Base-by-base conservation (phyloP, 2,797 vertebrate genomes). In the Syngnathus acus region DNA sequence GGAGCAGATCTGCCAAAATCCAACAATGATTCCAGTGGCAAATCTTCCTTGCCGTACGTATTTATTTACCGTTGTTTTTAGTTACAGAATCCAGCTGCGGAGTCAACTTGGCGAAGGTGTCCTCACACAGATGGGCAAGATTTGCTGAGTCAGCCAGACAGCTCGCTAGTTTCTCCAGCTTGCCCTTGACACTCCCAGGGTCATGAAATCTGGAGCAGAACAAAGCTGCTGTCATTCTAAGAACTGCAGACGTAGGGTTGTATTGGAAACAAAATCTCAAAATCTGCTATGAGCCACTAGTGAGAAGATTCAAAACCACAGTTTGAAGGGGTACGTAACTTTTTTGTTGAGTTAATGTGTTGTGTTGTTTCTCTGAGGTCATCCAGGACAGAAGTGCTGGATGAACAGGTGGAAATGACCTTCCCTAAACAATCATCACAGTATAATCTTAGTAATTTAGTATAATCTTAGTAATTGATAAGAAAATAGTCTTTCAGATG, bases 1-100 rank as follows among this genome's bases (percentile, higher is more conserved):
- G 76, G 70, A 32, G 79, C 9, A 94, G 89, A 84, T 88, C 95
- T 89, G 93, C 19, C 81, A 78, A 43, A 65, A 51, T 72, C 2
- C 60, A 40, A 65, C 38, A 62, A 10, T 37, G 6, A 40, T 32
- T 32, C 32, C 32, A 32, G 32, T 32, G 32, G 32, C 32, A 32
- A 32, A 32, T 32, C 4, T 32, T 32, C 32, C 32, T 32, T 32
- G 32, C 32, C 16, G 23, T 0, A 17, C n/a, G 3, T 61, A 4
- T 6, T 55, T 16, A 8, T 43, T 47, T 21, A 86, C 81, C 76
- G 58, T 67, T 50, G 38, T 53, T 68, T 2, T 79, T 45, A n/a
- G 54, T 54, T 69, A 42, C 73, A 54, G 47, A 26, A 19, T 51
- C 62, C 26, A 70, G 62, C 32, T 69, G 67, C 9, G 81, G 72